These are phyloP conservation scores for Peucedramus taeniatus DNA, from an alignment of 2,113 vertebrate species.

Conservation along the genomic window DNA sequence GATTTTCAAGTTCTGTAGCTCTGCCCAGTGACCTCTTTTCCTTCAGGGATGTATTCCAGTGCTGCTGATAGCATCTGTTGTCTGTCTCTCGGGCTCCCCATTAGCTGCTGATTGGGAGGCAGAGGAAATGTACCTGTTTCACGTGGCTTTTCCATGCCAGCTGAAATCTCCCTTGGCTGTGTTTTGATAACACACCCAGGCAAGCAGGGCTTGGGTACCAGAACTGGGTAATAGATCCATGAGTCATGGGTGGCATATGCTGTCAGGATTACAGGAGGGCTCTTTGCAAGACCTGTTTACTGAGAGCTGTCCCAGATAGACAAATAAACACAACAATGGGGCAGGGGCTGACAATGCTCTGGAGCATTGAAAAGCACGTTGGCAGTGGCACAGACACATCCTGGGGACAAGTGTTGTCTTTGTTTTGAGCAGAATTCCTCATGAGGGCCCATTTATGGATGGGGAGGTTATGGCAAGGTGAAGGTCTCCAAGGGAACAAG, in stretches of 20 bases:
- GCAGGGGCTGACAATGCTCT: background rate
- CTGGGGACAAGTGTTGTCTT: background rate
- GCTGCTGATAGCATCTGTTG: slow-evolving; percentile 36
- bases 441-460: background rate
- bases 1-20: background rate
- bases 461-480: background rate
- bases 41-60: background rate
- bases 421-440: background rate
- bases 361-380: background rate
- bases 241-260: slow-evolving; percentile 18
- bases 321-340: background rate
- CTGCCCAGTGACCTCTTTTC: slow-evolving; percentile 46
- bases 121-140: background rate
- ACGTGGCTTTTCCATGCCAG: slow-evolving; percentile 4
- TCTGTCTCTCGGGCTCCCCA: background rate
- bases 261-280: background rate
- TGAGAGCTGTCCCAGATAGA: background rate
- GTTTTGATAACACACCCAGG: slow-evolving; percentile 40
- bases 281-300: slow-evolving; percentile 41
- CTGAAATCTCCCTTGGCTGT: background rate
- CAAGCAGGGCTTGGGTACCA: slow-evolving; percentile 18
- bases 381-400: background rate
- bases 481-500: background rate
- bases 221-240: background rate
- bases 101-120: background rate